These are phyloP conservation scores for Garrulus glandarius DNA, from an alignment of 2,797 vertebrate species.

Conservation along the genomic window DNA sequence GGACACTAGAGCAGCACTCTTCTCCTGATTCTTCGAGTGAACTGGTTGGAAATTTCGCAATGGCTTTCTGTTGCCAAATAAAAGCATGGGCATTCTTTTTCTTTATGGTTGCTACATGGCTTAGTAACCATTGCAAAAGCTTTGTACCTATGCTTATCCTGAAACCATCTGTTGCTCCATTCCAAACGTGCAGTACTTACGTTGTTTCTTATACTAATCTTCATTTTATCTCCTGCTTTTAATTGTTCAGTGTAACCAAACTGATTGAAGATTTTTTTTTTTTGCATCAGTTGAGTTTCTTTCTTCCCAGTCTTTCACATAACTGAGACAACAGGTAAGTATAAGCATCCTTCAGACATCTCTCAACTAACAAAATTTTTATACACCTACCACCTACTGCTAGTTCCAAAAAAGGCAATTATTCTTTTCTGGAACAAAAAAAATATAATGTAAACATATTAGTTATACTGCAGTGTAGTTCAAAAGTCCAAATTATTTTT, in stretches of 20 bases:
- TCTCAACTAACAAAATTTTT: neutral
- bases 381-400: neutral
- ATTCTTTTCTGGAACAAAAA: neutral
- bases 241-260: neutral
- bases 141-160: neutral
- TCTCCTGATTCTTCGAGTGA: neutral
- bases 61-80: neutral
- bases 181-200: neutral
- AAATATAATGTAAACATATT: neutral
- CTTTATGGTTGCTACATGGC: neutral
- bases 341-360: neutral
- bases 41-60: neutral
- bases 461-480: neutral
- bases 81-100: neutral
- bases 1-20: neutral
- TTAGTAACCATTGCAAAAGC: constrained; percentile 6
- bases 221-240: neutral
- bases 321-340: neutral
- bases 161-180: constrained; percentile 8
- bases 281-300: neutral
- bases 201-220: neutral
- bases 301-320: neutral
- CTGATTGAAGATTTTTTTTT: neutral
- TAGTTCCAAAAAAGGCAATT: neutral
- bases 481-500: neutral